These are phyloP conservation scores for Platanista minor DNA, from an alignment of 2,113 vertebrate species.

Conservation along the genomic window DNA sequence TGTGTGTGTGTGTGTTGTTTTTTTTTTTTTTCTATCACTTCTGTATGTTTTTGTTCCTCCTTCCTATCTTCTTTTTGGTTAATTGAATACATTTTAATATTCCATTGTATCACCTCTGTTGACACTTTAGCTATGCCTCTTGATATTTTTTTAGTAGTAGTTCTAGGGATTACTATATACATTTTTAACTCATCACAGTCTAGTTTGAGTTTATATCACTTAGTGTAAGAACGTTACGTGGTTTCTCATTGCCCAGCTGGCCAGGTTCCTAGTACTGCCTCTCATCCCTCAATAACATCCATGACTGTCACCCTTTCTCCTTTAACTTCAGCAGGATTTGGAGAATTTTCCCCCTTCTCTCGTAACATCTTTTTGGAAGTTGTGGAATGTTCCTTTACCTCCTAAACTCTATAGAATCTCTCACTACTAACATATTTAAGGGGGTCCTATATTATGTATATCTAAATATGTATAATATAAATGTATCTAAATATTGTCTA, in stretches of 20 bases:
- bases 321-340: background rate
- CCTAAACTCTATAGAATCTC: background rate
- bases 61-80: background rate
- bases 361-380: background rate
- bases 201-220: background rate
- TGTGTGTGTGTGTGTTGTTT: too few species aligned
- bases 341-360: background rate
- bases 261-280: rapidly evolving
- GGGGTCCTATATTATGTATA: background rate
- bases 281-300: background rate
- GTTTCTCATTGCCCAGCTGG: background rate
- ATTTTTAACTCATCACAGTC: background rate
- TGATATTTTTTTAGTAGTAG: background rate
- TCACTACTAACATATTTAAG: background rate
- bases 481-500: background rate
- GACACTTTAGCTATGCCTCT: background rate
- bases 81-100: background rate
- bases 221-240: background rate
- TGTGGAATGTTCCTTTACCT: background rate
- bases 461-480: background rate
- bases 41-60: background rate
- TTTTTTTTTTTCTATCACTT: background rate
- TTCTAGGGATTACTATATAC: background rate
- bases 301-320: background rate
- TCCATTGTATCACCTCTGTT: background rate